Evolutionary conservation across 2,113 vertebrate genomes (phyloP), one percentile per base, ranked within the genome.

Genomic region (Alectura lathami): DNA sequence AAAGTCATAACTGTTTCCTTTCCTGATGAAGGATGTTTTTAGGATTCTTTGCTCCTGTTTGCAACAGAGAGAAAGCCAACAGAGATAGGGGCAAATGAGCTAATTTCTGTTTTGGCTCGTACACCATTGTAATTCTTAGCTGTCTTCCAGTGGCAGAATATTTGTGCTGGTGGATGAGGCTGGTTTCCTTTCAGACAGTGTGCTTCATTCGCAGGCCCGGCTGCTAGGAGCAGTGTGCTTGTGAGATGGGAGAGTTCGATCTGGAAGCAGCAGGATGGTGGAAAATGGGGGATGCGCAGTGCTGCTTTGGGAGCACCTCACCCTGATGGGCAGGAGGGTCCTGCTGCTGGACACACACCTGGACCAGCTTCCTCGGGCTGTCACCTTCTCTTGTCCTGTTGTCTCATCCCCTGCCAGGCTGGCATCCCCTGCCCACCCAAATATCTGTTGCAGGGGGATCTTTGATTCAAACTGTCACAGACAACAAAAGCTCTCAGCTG

Each of bases 31-130:
- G 68, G 75, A 62, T 59, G 11, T 43, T 94, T 50, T 14, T 2
- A 43, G 60, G 73, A 80, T 43, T 67, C 8, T 85, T 34, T 32
- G 64, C 94, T 94, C 78, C 89, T 53, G 68, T 89, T 96, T 81
- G 79, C 64, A 45, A 38, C 32, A 77, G 42, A 83, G 91, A 34
- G 42, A 83, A 93, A 34, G 64, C 91, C 68, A 89, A 68, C 3
- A 75, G 54, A 80, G 67, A 70, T 27, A 86, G 21, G 40, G 59
- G 26, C 72, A 60, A 94, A 89, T 88, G 72, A 95, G 43, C 51
- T 95, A 34, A 59, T 79, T 88, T 70, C 68, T 96, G 2, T 91
- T 95, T 94, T 93, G 85, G 57, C 45, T 51, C 36, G 50, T 30
- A 74, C 42, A 29, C 83, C 29, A 11, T 63, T 3, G 0, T 54